Evolutionary conservation across 2,888 invertebrate genomes (phyloP).

Genomic region (Cantharis rustica): DNA sequence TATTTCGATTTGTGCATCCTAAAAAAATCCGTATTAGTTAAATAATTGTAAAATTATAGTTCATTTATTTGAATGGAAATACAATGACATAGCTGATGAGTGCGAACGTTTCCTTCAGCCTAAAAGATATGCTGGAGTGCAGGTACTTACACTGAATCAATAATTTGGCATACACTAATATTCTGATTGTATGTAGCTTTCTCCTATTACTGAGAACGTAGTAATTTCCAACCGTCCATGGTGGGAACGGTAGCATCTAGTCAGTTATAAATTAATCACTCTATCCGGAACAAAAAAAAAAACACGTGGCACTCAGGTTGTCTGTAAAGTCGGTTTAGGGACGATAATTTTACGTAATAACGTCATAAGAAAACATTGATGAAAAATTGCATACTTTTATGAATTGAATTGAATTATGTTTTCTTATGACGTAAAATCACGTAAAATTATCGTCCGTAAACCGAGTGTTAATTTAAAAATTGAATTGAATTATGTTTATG

Average conservation of each 20-base stretch:
- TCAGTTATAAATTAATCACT: conserved; percentile 76
- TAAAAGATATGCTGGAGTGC: conserved; percentile 74
- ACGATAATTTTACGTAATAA: too few relatives aligned
- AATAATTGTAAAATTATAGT: conserved; percentile 68
- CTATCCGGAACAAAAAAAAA: conserved; percentile 79
- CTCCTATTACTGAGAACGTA: conserved; percentile 76
- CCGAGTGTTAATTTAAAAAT: too few relatives aligned
- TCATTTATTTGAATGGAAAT: conserved; percentile 83
- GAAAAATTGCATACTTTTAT: too few relatives aligned
- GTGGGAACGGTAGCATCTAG: conserved; percentile 89
- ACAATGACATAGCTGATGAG: conserved; percentile 77
- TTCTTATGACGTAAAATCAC: too few relatives aligned
- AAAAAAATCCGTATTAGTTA: conserved; percentile 64
- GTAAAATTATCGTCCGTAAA: too few relatives aligned
- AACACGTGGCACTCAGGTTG: too few relatives aligned
- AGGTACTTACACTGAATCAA: conserved; percentile 55
- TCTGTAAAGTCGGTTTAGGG: too few relatives aligned
- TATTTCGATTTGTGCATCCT: conserved; percentile 34
- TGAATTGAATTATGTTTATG: too few relatives aligned
- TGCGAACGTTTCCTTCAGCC: conserved; percentile 78
- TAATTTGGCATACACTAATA: not conserved
- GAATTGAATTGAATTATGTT: too few relatives aligned
- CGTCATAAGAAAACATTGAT: too few relatives aligned
- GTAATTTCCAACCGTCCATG: conserved; percentile 70
- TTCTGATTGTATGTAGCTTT: conserved; percentile 61